These are phyloP conservation scores for Amblyopsis rosae DNA, from an alignment of 2,113 vertebrate species.

Conservation along the genomic window DNA sequence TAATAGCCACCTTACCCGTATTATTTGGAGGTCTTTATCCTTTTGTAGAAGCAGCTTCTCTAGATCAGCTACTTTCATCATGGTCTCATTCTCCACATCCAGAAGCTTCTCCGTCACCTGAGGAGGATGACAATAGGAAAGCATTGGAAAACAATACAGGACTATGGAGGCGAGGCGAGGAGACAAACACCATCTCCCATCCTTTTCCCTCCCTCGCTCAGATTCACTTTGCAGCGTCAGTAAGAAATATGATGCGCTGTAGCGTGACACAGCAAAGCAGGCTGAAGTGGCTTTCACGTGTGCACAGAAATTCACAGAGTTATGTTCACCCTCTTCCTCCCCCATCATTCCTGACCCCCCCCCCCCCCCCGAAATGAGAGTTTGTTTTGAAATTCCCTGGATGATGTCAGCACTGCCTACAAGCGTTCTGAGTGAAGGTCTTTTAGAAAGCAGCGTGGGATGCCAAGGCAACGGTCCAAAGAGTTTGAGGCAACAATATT, in stretches of 20 bases:
- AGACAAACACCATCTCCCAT: conserved; percentile 31
- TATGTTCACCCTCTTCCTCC: conserved; percentile 55
- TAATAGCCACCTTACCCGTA: conserved; percentile 78
- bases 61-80: conserved; percentile 95
- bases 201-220: conserved; percentile 32
- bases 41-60: conserved; percentile 91
- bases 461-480: conserved; percentile 37
- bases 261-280: conserved; percentile 64
- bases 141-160: neutral
- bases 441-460: conserved; percentile 62
- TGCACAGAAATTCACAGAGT: conserved; percentile 52
- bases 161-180: conserved; percentile 29
- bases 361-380: conserved; percentile 40
- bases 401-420: conserved; percentile 64
- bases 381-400: conserved; percentile 69
- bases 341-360: conserved; percentile 55
- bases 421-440: conserved; percentile 64
- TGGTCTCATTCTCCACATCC: conserved; percentile 95
- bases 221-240: conserved; percentile 50
- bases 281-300: conserved; percentile 48
- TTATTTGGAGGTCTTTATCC: conserved; percentile 86
- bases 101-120: conserved; percentile 93
- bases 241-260: conserved; percentile 48
- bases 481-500: conserved; percentile 57
- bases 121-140: conserved; percentile 8